Percentiles rank a stretch among this genome's conserved stretches.
phyloP scores from a whole-genome alignment of 1,140 invertebrate genomes.

The Globodera ellingtonae region DNA sequence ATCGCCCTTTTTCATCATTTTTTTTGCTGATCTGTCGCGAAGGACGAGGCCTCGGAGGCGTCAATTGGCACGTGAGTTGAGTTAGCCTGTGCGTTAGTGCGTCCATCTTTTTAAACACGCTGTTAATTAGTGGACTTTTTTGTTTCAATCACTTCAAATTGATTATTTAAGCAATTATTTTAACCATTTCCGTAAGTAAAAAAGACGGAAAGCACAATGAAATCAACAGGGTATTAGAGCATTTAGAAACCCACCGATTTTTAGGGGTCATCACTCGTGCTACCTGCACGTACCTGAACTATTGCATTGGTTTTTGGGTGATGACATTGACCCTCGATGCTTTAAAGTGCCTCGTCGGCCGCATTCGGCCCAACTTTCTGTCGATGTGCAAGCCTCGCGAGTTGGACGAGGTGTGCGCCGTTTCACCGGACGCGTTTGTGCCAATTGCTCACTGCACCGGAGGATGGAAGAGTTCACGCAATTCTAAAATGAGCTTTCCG shows the following conservation, averaged over 20 bases:
- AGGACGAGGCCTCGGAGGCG: not conserved
- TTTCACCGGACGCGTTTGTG: slow-evolving; percentile 20
- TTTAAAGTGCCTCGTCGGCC: slow-evolving; percentile 36
- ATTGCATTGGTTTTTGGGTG: slow-evolving; percentile 37
- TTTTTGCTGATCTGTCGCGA: slow-evolving; percentile 28
- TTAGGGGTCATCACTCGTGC: slow-evolving; percentile 27
- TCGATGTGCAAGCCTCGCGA: slow-evolving; percentile 35
- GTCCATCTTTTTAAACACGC: not conserved
- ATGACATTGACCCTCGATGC: slow-evolving; percentile 29
- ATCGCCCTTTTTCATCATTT: slow-evolving; percentile 26
- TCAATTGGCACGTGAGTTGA: not conserved
- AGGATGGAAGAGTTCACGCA: slow-evolving; percentile 33
- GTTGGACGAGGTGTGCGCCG: slow-evolving; percentile 14
- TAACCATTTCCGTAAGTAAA: no score
- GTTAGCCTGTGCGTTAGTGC: no score
- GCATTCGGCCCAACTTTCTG: slow-evolving; percentile 38
- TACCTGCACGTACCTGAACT: slow-evolving; percentile 38
- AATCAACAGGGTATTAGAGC: no score
- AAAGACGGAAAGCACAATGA: no score
- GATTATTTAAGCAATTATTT: no score
- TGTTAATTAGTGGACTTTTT: no score
- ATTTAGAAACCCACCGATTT: not conserved
- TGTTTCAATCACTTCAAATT: no score
- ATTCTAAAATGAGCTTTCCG: slow-evolving; percentile 41
- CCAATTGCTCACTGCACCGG: slow-evolving; percentile 18